Evolutionary conservation across 2,888 invertebrate species (phyloP), one percentile per base, ranked within the genome.

Genomic region (Acanthosoma haemorrhoidale): DNA sequence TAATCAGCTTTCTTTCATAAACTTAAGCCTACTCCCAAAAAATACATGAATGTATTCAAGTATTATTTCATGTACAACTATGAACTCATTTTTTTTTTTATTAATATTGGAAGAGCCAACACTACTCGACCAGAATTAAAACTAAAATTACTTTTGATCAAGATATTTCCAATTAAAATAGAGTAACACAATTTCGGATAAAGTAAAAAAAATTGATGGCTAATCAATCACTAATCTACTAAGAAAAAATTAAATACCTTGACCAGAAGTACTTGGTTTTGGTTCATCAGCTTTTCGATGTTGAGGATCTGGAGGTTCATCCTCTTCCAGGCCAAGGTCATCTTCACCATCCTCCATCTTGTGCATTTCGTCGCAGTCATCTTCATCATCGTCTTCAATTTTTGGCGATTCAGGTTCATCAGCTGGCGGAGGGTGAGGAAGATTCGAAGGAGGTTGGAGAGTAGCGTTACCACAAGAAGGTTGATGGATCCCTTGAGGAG

Each of bases 301-400:
- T 6, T 34, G 43, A n/a, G 29, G 32, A 18, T 39, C 60, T 13
- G 61, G 69, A 32, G 51, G 43, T 34, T 91, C 91, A 15, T 69
- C 59, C 34, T 72, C 70, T 29, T 71, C 71, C 8, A 18, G 38
- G 1, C 66, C 70, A 2, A 64, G 39, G 9, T 71, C 64, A 11
- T 71, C 70, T 9, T 60, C 70, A 2, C 57, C 68, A 32, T 43
- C 68, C 18, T 57, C 70, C 21, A 63, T 67, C n/a, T 43, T 39
- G n/a, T 60, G 18, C 6, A 58, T 59, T 16, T 72, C 71, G 18
- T 63, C 70, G 21, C 68, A 51, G 51, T 70, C 71, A 18, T 58
- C 70, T 43, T 43, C 68, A 38, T 70, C 70, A 39, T 70, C 70
- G 75, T 76, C 70, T 70, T 70, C 70, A 8, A 41, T 57, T n/a